Base-by-base conservation (phyloP, 2,113 vertebrate genomes). In the Proterorhinus semilunaris region DNA sequence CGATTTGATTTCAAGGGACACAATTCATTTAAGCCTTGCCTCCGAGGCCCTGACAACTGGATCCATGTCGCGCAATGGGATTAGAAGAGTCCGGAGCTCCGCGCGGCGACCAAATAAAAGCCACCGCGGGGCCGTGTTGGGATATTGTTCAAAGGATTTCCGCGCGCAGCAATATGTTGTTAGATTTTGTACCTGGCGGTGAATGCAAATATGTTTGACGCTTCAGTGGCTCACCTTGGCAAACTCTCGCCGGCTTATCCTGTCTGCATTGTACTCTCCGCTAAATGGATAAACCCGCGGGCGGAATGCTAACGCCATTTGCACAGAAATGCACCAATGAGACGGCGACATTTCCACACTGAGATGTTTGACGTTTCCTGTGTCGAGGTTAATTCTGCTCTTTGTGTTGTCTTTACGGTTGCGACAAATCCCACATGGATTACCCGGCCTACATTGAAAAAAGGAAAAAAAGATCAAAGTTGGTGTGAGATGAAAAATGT, bases 1-100 rank as follows among this genome's bases (percentile, higher is more conserved):
- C 72, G 68, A 72, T 69, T 16, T 62, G 64, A 70, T 77, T 76
- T 78, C 27, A 47, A 76, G 63, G 68, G 65, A 48, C 51, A 72
- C 47, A 64, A 68, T 57, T 43, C 16, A 36, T 71, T 46, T 43
- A 2, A 57, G 71, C 58, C 42, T 45, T 54, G 27, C 21, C 13
- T 47, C 7, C 12, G 3, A 51, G 17, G 57, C 61, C 68, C 42
- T 50, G 27, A 62, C 59, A 17, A 45, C 44, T 13, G 43, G 59
- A 62, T 46, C 36, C 55, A 58, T 42, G 55, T 15, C 36, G 27
- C 8, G 55, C 55, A 58, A 58, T 42, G 27, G 55, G 55, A 58
- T 42, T 58, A 58, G 42, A 58, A 11, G 11, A 42, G 55, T 58
- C 55, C 11, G 27, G 12, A 21, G 6, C 54, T 57, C 10, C 54